Conservation (phyloP, 2,888 invertebrate genomes). For the Dryococelus australis region DNA sequence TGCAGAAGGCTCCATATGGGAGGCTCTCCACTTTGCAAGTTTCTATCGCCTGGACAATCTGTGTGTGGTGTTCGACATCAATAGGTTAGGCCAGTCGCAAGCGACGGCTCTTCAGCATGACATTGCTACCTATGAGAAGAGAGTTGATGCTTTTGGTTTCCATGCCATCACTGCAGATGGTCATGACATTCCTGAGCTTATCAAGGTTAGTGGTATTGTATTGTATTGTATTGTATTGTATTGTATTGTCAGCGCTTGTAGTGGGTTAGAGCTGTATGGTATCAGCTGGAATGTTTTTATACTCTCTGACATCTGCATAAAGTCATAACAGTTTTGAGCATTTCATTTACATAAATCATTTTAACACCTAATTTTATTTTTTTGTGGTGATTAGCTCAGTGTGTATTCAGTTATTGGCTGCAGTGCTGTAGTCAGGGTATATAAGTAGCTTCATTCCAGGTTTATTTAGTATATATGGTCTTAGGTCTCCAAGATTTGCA, state of each 20-base stretch:
- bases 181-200: conserved; percentile 90
- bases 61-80: conserved; percentile 96
- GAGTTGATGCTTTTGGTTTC: conserved; percentile 90
- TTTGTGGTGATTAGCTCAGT: no score
- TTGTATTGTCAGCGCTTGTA: background rate
- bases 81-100: conserved; percentile 97
- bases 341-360: no score
- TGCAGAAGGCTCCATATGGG: conserved; percentile 98
- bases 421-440: no score
- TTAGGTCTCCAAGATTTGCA: no score
- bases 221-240: no score
- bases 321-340: no score
- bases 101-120: conserved; percentile 93
- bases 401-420: no score
- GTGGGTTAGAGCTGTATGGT: background rate
- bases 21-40: conserved; percentile 93
- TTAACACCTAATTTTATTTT: no score
- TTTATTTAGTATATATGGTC: no score
- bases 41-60: conserved; percentile 96
- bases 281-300: no score
- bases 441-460: no score
- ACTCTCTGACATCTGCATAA: no score
- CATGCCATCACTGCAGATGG: conserved; percentile 94
- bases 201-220: conserved; percentile 64
- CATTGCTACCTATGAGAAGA: conserved; percentile 80